These are phyloP conservation scores for Baccha elongata DNA, from an alignment of 2,888 invertebrate species.

Conservation along the genomic window DNA sequence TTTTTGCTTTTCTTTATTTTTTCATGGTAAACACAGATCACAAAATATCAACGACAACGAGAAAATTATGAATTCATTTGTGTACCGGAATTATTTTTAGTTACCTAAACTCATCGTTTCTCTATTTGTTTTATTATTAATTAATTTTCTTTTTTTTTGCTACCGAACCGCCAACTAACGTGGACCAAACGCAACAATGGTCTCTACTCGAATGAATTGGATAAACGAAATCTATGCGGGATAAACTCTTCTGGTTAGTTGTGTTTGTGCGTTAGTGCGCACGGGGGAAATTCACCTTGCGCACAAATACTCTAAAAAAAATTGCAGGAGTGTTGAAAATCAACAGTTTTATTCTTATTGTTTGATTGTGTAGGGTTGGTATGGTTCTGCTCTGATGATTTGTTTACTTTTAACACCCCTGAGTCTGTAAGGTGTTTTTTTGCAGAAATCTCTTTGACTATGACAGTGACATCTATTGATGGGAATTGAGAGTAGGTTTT, in stretches of 20 bases:
- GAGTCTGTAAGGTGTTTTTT: constrained; percentile 30
- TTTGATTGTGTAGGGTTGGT: background rate
- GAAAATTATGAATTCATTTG: constrained; percentile 2
- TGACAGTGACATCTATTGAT: background rate
- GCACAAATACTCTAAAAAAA: background rate
- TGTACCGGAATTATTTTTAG: constrained; percentile 21
- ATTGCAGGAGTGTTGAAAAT: constrained; percentile 51
- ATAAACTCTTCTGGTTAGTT: constrained; percentile 1
- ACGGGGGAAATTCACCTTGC: constrained; percentile 63
- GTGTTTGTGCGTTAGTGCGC: constrained; percentile 61
- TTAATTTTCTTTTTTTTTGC: constrained; percentile 7
- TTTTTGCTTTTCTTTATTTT: constrained; percentile 9
- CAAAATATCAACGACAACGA: constrained; percentile 24
- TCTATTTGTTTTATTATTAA: constrained; percentile 12
- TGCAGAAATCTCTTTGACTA: background rate
- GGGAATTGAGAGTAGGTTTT: too few species aligned
- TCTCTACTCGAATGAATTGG: constrained; percentile 69
- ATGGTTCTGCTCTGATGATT: constrained; percentile 28
- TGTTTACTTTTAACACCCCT: constrained; percentile 66
- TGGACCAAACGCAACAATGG: constrained; percentile 44
- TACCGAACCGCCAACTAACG: constrained; percentile 55
- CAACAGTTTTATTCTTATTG: constrained; percentile 55
- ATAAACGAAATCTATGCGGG: constrained; percentile 41
- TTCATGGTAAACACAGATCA: constrained; percentile 49
- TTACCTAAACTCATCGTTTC: constrained; percentile 25